A percentile compares a stretch with the other conserved stretches of the same genome.
Evolutionary conservation across 2,113 vertebrate species (phyloP).

Genomic region (Falco punctatus): DNA sequence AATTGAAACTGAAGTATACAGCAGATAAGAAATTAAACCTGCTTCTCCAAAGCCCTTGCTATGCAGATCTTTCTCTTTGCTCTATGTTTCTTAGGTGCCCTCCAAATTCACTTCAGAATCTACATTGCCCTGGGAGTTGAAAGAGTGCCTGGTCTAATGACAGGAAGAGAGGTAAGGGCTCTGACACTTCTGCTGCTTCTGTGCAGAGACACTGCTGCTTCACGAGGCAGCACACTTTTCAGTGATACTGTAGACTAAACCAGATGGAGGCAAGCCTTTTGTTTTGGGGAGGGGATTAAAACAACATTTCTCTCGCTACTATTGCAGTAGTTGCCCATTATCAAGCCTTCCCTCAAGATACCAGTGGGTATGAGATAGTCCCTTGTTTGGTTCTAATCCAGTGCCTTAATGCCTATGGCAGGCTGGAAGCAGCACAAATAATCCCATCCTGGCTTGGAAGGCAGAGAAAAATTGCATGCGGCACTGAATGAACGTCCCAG

Average conservation of each 20-base stretch:
- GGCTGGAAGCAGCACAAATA: background rate
- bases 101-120: background rate
- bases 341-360: background rate
- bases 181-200: background rate
- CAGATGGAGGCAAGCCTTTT: background rate
- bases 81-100: background rate
- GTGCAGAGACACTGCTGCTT: background rate
- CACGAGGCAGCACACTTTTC: background rate
- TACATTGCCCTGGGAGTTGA: background rate
- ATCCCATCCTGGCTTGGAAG: constrained; percentile 15
- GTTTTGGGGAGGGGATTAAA: background rate
- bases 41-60: background rate
- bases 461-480: background rate
- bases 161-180: background rate
- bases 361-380: background rate
- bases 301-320: background rate
- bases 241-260: background rate
- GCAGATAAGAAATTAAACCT: background rate
- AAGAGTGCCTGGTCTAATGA: background rate
- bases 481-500: constrained; percentile 55
- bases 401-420: background rate
- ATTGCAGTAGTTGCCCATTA: background rate
- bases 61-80: background rate
- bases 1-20: background rate
- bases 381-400: background rate